Percentiles rank a stretch among this genome's conserved stretches.
Conservation (phyloP, 2,888 invertebrate genomes). For the Eilema depressum region DNA sequence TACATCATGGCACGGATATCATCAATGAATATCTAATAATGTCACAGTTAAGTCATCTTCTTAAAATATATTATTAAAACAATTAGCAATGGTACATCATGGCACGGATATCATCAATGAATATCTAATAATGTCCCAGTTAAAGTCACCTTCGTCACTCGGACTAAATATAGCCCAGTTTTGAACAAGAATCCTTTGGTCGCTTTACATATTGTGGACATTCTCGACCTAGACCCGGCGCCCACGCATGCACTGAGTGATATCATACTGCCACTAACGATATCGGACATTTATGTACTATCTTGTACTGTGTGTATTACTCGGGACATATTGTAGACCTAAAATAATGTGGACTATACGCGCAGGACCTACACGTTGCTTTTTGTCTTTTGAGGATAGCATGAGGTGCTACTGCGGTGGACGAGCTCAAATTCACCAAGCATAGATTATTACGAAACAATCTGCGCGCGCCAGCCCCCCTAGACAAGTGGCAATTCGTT, state of each 20-base stretch:
- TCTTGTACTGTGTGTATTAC: background rate
- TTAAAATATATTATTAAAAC: no score
- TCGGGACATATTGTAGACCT: no score
- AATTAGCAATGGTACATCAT: background rate
- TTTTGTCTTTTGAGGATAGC: no score
- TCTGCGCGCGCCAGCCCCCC: no score
- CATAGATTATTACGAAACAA: no score
- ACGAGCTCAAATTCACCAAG: no score
- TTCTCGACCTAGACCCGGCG: constrained; percentile 17
- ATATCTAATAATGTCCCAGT: constrained; percentile 9
- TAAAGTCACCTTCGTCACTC: constrained; percentile 1
- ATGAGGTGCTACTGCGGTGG: no score
- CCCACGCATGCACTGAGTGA: constrained; percentile 20
- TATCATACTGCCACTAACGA: constrained; percentile 11
- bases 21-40: constrained; percentile 15
- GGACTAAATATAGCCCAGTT: constrained; percentile 13
- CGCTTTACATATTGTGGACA: background rate
- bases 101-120: constrained; percentile 6
- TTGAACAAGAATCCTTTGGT: constrained; percentile 19
- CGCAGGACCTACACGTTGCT: no score
- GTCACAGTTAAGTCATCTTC: constrained; percentile 2
- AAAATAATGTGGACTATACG: no score
- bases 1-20: background rate
- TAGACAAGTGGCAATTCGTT: no score
- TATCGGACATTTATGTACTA: constrained; percentile 9